Evolutionary conservation across 2,113 vertebrate species (phyloP).

Genomic region (Ursus arctos): DNA sequence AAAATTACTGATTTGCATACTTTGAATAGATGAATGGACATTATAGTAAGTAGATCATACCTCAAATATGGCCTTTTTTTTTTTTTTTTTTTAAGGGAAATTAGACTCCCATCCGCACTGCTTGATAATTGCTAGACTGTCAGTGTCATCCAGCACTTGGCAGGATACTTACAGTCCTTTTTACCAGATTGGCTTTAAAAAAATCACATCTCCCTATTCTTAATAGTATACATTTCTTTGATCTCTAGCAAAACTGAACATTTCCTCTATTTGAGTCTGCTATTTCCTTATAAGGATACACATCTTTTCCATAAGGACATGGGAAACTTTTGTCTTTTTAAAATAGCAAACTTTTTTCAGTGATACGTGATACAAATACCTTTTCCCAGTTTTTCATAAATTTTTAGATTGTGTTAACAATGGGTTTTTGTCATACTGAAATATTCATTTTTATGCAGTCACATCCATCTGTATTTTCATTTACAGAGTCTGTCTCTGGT

Average conservation of each 20-base stretch:
- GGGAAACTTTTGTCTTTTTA: background rate
- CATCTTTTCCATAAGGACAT: background rate
- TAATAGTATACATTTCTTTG: constrained; percentile 26
- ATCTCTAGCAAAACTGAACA: constrained; percentile 19
- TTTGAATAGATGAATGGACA: background rate
- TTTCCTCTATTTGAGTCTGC: background rate
- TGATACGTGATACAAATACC: constrained; percentile 24
- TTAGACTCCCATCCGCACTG: background rate
- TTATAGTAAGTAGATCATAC: background rate
- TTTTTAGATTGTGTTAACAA: constrained; percentile 6
- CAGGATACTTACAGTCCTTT: background rate
- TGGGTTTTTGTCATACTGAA: background rate
- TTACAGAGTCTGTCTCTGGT: constrained; percentile 16
- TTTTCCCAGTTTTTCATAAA: constrained; percentile 23
- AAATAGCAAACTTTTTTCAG: background rate
- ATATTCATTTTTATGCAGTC: background rate
- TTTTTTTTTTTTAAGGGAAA: background rate
- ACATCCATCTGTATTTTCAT: constrained; percentile 41
- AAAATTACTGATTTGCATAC: background rate
- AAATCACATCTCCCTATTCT: constrained; percentile 5
- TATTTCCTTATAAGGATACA: constrained; percentile 25
- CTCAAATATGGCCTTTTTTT: background rate
- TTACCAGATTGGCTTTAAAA: background rate
- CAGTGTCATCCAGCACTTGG: background rate
- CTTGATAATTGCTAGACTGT: background rate